These are phyloP conservation scores for Tamias sibiricus DNA, from an alignment of 2,113 vertebrate genomes.

Conservation along the genomic window DNA sequence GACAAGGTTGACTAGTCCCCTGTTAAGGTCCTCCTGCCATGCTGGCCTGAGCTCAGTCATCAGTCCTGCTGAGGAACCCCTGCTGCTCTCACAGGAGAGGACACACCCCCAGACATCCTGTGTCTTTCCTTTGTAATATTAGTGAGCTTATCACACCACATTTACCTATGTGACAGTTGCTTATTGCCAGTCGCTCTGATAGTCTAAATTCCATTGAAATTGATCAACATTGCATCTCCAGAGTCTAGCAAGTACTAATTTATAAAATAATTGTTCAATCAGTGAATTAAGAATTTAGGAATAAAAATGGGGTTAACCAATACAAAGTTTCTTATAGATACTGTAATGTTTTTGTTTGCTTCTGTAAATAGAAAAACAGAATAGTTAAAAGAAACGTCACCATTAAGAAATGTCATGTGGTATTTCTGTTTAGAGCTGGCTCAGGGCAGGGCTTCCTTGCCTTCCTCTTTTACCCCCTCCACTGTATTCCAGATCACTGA, in stretches of 20 bases:
- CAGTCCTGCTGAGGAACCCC: background rate
- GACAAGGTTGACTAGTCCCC: background rate
- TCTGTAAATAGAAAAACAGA: slow-evolving; percentile 21
- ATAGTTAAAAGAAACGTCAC: background rate
- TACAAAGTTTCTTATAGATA: background rate
- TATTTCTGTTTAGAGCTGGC: background rate
- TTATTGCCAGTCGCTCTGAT: slow-evolving; percentile 32
- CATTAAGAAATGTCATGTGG: background rate
- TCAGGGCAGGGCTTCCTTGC: background rate
- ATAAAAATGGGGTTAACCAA: background rate
- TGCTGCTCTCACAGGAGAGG: background rate
- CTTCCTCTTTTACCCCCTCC: background rate
- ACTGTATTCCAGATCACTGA: background rate
- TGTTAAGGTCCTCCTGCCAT: background rate
- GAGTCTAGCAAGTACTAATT: background rate
- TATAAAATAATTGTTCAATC: slow-evolving; percentile 9
- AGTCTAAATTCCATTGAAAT: background rate
- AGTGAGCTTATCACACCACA: background rate
- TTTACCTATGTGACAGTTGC: background rate
- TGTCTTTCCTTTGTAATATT: background rate
- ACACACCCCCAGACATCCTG: background rate
- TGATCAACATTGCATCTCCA: background rate
- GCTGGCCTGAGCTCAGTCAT: background rate
- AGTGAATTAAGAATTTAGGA: slow-evolving; percentile 27
- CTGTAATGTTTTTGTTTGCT: slow-evolving; percentile 11